Evolutionary conservation across 2,797 vertebrate species (phyloP), one percentile per base, ranked within the genome.

Genomic region (Tenualosa thibaudeaui): DNA sequence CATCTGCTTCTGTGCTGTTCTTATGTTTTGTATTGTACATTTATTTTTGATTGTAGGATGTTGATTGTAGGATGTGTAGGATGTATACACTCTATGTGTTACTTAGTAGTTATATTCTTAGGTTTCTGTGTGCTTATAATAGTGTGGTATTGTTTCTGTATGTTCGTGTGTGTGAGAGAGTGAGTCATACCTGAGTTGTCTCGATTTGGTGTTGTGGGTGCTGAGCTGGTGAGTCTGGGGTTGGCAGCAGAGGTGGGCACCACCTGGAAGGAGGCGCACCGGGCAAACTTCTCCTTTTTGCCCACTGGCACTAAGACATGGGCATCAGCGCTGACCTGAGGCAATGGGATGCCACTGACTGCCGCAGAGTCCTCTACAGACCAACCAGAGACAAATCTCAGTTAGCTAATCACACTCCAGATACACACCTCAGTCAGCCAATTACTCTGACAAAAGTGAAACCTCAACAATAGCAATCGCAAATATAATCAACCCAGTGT

Each of bases 151-250:
- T 78, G 37, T 19, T 17, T 46, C 26, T 40, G 65, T 40, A 26
- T 40, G 26, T 40, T 9, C 26, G n/a, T 31, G 24, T 65, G 24
- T 65, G 60, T 56, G 17, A 22, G 54, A 5, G 50, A 51, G 60
- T 31, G 5, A 6, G 7, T 15, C 60, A 88, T 93, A 98, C 97
- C 96, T 85, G 92, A 87, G 1, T 58, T 87, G 9, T 94, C 92
- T 58, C 89, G 91, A 1, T 0, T 91, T 0, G 97, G 97, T 86
- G 96, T 98, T 93, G 89, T 96, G 86, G 97, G 96, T 15, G 97
- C 96, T 0, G 97, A 98, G 93, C 81, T 96, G 91, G 95, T 93
- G 83, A 92, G 96, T 83, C 95, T 95, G 85, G 90, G 95, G 54
- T 88, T 88, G 43, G 89, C 87, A 82, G 90, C 92, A 37, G 92